Evolutionary conservation across 1,140 invertebrate species (phyloP), one percentile per base, ranked within the genome.

Genomic region (Platyscapa corneri): DNA sequence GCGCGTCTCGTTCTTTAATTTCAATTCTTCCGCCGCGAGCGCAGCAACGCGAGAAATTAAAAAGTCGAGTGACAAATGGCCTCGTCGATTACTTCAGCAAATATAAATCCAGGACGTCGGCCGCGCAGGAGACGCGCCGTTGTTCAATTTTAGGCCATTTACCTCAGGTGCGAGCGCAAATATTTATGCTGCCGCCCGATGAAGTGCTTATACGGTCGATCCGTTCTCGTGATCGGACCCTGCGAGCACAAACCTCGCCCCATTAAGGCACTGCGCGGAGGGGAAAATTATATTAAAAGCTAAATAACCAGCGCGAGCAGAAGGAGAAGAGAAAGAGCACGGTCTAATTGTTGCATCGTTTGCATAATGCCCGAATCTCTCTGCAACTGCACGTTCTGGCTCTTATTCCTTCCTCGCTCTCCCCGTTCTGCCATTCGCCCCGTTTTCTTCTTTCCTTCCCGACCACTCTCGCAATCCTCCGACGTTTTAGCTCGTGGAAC

Each of bases 301-400:
- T 87, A 89, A 90, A 89, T 90, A 90, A 90, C 86, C 87, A 87
- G 88, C 86, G 86, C 89, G 89, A 88, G 90, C 88, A n/a, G 64
- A 30, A 75, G 39, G n/a, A 30, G 70, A 20, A 46, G 70, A 75
- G 42, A 10, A 27, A 30, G 30, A 27, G 14, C 27, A 23, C 88
- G 88, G 82, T 92, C 89, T 92, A 92, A 93, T 93, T 93, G 91
- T 91, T 90, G 88, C 87, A 87, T 90, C 89, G 89, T 93, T 93
- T 92, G 91, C 91, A 91, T 92, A 92, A 92, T 92, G 88, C 88
- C 88, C 83, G 89, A 64, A 83, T 90, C 89, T 89, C 82, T 87
- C 77, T 85, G 70, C 86, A 88, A 87, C 87, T 88, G 86, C 87
- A 85, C 82, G 86, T 75, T 86, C 87, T 86, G 34, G 46, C 88